Conservation (phyloP, 64 coral and sea anemone genomes). For the Stichodactyla mertensii region DNA sequence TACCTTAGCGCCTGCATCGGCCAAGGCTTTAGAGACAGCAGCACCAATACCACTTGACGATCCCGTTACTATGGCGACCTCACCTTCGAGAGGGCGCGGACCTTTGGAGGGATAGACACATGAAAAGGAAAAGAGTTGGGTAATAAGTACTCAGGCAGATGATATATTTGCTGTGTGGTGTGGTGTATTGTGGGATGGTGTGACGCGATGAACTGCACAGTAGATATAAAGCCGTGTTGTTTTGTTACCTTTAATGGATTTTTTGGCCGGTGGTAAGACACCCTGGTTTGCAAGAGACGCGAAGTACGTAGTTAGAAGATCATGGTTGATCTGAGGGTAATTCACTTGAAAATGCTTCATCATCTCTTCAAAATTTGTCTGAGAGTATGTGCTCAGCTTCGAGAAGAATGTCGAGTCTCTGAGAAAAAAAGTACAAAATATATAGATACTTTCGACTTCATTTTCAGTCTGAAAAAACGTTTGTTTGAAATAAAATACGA, state of each 20-base stretch:
- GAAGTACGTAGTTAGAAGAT: constrained; percentile 67
- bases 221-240: background rate
- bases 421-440: background rate
- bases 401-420: constrained; percentile 77
- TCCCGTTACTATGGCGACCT: constrained; percentile 91
- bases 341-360: constrained; percentile 69
- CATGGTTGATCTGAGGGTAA: constrained; percentile 56
- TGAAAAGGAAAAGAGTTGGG: background rate
- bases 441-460: background rate
- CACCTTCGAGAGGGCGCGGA: constrained; percentile 65
- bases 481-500: too few species aligned
- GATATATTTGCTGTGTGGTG: too few species aligned
- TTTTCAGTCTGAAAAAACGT: too few species aligned
- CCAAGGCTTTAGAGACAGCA: constrained; percentile 55
- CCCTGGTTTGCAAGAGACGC: constrained; percentile 42
- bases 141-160: too few species aligned
- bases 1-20: constrained; percentile 77
- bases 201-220: too few species aligned
- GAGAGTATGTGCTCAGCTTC: constrained; percentile 70
- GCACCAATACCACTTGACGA: constrained; percentile 85
- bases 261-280: constrained; percentile 59
- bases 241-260: constrained; percentile 58
- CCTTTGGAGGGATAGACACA: constrained; percentile 13
- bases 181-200: too few species aligned
- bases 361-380: constrained; percentile 60